phyloP scores from a whole-genome alignment of 2,888 invertebrate genomes.

The Drosophila niveifrons region DNA sequence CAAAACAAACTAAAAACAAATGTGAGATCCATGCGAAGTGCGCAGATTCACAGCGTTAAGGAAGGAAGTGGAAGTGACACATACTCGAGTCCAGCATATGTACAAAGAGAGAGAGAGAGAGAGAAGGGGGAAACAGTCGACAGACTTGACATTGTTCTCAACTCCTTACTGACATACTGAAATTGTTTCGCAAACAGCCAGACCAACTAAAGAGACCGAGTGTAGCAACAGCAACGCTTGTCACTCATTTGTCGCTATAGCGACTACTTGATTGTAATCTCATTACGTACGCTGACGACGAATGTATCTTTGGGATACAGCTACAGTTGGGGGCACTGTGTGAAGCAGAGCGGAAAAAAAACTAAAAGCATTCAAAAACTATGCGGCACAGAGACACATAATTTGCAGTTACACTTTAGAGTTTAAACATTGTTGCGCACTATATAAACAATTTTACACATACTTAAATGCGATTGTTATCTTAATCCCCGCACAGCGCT shows the following conservation, averaged over 20 bases:
- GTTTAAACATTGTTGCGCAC: constrained; percentile 54
- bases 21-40: constrained; percentile 11
- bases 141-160: constrained; percentile 52
- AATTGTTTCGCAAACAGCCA: constrained; percentile 46
- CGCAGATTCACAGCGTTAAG: constrained; percentile 13
- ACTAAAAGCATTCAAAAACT: constrained; percentile 60
- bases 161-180: constrained; percentile 74
- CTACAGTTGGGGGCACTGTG: constrained; percentile 23
- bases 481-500: background rate
- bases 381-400: constrained; percentile 55
- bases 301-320: constrained; percentile 41
- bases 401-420: constrained; percentile 50
- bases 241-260: constrained; percentile 70
- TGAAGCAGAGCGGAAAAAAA: constrained; percentile 74
- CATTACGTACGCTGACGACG: constrained; percentile 55
- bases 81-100: constrained; percentile 22
- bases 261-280: constrained; percentile 69
- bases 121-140: background rate
- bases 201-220: constrained; percentile 18
- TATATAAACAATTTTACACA: constrained; percentile 45
- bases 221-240: constrained; percentile 52
- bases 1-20: constrained; percentile 42
- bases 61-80: constrained; percentile 69
- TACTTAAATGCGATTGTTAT: constrained; percentile 20
- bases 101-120: constrained; percentile 1